Evolutionary conservation across 2,888 invertebrate species (phyloP).

Genomic region (Oxystoma pomonae): DNA sequence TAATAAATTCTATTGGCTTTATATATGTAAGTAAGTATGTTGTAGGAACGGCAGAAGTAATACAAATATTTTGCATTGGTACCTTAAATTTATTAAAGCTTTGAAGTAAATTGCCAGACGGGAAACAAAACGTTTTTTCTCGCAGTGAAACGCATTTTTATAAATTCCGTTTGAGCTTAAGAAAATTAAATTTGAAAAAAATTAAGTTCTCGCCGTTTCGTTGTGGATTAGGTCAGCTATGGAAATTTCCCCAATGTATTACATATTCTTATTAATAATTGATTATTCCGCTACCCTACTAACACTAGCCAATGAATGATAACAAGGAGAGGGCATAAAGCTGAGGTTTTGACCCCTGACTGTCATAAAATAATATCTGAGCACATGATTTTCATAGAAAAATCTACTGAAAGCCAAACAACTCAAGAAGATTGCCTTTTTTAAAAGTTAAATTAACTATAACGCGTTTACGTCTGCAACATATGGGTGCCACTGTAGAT

Average conservation of each 20-base stretch:
- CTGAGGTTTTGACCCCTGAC: not conserved
- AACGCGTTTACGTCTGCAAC: too few species aligned
- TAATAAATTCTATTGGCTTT: too few species aligned
- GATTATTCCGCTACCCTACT: not conserved
- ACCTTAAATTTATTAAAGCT: too few species aligned
- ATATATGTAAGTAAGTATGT: too few species aligned
- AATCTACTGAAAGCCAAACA: too few species aligned
- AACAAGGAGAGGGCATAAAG: not conserved
- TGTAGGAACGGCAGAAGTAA: too few species aligned
- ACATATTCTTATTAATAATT: not conserved
- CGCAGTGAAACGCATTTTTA: not conserved
- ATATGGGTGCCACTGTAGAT: too few species aligned
- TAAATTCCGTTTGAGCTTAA: not conserved
- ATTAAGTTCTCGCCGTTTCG: not conserved
- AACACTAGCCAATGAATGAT: not conserved
- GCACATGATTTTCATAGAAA: not conserved
- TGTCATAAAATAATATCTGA: not conserved
- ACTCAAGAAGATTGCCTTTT: too few species aligned
- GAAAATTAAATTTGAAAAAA: not conserved
- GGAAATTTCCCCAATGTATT: not conserved
- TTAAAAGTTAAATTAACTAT: too few species aligned
- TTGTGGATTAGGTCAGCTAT: not conserved
- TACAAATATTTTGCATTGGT: too few species aligned
- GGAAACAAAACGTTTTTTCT: too few species aligned
- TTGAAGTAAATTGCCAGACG: too few species aligned